phyloP scores from a whole-genome alignment of 2,113 vertebrate species.

The Sinocyclocheilus maitianheensis region DNA sequence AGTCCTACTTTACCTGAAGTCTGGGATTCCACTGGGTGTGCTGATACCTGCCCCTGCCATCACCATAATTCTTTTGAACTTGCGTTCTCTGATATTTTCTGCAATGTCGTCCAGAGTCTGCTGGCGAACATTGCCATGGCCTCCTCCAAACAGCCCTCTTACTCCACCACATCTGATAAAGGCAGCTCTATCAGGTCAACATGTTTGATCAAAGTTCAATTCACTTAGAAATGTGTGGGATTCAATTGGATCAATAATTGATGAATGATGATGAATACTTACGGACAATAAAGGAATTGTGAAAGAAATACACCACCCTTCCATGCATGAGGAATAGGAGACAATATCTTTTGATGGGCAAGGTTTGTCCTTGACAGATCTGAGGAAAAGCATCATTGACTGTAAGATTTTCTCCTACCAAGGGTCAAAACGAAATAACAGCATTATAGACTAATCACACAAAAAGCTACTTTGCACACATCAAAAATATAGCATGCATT shows the following conservation, averaged over 20 bases:
- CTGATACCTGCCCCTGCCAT: constrained; percentile 95
- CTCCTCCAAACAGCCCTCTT: constrained; percentile 62
- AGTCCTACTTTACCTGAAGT: constrained; percentile 83
- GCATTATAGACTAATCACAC: background rate
- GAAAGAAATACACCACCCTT: background rate
- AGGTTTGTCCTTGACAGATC: constrained; percentile 37
- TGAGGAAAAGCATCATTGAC: constrained; percentile 28
- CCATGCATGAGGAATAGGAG: background rate
- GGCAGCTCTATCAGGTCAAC: constrained; percentile 8
- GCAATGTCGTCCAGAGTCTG: constrained; percentile 80
- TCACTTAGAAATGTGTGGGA: background rate
- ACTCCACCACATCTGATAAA: constrained; percentile 45
- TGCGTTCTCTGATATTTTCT: constrained; percentile 66
- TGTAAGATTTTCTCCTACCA: background rate
- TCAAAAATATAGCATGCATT: background rate
- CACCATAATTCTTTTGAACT: constrained; percentile 80
- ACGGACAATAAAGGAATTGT: constrained; percentile 7
- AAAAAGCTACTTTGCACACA: background rate
- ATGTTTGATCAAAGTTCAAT: background rate
- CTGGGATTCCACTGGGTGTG: constrained; percentile 92
- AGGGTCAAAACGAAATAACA: background rate
- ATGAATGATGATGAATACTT: background rate
- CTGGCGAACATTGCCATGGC: constrained; percentile 39
- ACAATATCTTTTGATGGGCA: background rate
- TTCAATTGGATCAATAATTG: background rate